Evolutionary conservation across 2,113 vertebrate genomes (phyloP), one percentile per base, ranked within the genome.

Genomic region (Lutjanus erythropterus): DNA sequence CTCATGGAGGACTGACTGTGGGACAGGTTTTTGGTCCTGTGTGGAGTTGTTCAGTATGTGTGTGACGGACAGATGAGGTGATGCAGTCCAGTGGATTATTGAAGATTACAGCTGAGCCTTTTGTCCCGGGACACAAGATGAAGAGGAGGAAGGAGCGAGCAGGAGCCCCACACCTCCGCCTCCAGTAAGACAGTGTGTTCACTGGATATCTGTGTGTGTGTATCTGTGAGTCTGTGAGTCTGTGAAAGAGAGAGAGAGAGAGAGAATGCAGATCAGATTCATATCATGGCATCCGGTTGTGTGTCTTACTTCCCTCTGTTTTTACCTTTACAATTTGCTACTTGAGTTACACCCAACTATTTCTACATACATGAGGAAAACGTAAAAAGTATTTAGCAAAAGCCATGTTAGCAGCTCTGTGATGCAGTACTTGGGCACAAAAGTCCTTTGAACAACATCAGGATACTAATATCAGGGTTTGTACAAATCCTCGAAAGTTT

Each of bases 71-170:
- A 60, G 74, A 78, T 74, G 83, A 92, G 65, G 33, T 3, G 23
- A 25, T 84, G 55, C 76, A 72, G 44, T 1, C 31, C 6, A n/a
- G 19, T 83, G 87, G 91, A 91, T 90, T 91, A 88, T 71, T 84
- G 60, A 29, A 88, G 90, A 91, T 86, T 91, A 88, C 70, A 39
- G 49, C 58, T 80, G 39, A 84, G 65, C 75, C 72, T 70, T 78
- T 78, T 80, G 87, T 88, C 71, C 83, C 65, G 21, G 80, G 86
- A 92, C 95, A 94, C 92, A 52, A 49, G 55, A 97, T 98, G 96
- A 98, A 98, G 94, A 95, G 96, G 91, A 97, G 97, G 93, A 96
- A 94, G 88, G 95, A 98, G 85, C 93, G 94, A 90, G 91, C 95
- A 53, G 97, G 97, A 95, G 96, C 95, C 35, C 95, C 96, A 0